Base-by-base conservation (phyloP, 2,888 invertebrate genomes). In the Mongoloraphidia duomilia region DNA sequence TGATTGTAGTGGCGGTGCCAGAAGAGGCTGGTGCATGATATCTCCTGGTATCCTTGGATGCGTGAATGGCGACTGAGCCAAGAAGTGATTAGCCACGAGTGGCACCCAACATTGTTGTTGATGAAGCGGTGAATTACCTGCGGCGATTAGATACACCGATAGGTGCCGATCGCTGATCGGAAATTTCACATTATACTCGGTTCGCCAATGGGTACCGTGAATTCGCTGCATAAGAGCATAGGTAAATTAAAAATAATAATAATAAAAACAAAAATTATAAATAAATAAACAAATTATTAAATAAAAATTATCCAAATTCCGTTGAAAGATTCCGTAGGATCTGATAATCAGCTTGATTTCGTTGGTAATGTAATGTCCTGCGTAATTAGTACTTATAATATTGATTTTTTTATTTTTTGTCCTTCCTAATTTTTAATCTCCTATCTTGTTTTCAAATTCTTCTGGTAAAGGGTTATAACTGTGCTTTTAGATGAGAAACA, bases 11-110 rank as follows among this genome's bases (percentile, higher is more conserved):
- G 50, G 44, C 14, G 44, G 44, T 10, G 45, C 13, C 12, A 50
- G 17, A 5, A 46, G 41, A 41, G 41, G 41, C 38, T 43, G 44
- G 49, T 70, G 59, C 46, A 67, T 65, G 26, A 26, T 26, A 6
- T 26, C 26, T 33, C 68, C 64, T 9, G 68, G 65, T 49, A 63
- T 62, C 43, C 59, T 56, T 13, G 52, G 58, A 45, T 60, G 59
- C 36, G 65, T 61, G 67, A 84, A 84, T 47, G 84, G 84, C 43
- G 82, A 84, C 53, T 75, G 74, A 17, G 74, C 73, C 13, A 82
- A 77, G 62, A 84, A 84, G 65, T 84, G 84, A 50, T 78, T 81
- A 34, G 83, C 83, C 44, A 81, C 78, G 52, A 83, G 65, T 8
- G 84, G 84, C 50, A 79, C 74, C 82, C 82, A 84, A 56, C 72